These are phyloP conservation scores for Cyanoliseus patagonus DNA, from an alignment of 2,113 vertebrate genomes.

Conservation along the genomic window DNA sequence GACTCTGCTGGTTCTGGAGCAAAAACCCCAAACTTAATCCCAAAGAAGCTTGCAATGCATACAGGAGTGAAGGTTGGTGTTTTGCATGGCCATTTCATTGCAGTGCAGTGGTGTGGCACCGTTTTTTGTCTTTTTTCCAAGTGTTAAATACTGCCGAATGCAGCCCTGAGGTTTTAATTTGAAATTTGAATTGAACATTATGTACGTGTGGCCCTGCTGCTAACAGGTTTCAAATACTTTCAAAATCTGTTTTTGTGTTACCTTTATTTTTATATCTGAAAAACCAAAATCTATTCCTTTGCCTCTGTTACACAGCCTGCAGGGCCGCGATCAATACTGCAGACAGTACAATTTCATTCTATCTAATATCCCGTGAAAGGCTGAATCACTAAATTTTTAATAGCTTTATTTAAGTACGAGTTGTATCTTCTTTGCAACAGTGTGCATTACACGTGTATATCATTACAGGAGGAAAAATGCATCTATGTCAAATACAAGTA, in stretches of 20 bases:
- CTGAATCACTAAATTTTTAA: not conserved
- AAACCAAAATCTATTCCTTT: accelerated
- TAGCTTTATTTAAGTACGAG: not conserved
- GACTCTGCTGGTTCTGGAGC: not conserved
- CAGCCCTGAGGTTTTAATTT: not conserved
- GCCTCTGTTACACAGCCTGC: accelerated
- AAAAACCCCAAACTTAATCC: not conserved
- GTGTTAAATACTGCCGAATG: not conserved
- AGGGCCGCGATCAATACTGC: not conserved
- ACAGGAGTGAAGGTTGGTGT: accelerated
- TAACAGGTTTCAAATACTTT: not conserved
- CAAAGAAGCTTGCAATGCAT: not conserved
- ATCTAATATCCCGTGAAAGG: accelerated
- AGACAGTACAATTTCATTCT: not conserved
- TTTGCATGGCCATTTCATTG: not conserved
- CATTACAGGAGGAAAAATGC: not conserved
- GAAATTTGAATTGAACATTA: not conserved
- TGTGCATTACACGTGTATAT: accelerated
- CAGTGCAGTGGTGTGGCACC: not conserved
- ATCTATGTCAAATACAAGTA: accelerated
- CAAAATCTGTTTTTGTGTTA: not conserved
- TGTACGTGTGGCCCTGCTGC: not conserved
- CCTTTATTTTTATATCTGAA: not conserved
- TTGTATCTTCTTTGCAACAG: accelerated
- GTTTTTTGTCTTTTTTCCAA: not conserved